Base-by-base conservation (phyloP, 2,113 vertebrate species). In the Passer domesticus region DNA sequence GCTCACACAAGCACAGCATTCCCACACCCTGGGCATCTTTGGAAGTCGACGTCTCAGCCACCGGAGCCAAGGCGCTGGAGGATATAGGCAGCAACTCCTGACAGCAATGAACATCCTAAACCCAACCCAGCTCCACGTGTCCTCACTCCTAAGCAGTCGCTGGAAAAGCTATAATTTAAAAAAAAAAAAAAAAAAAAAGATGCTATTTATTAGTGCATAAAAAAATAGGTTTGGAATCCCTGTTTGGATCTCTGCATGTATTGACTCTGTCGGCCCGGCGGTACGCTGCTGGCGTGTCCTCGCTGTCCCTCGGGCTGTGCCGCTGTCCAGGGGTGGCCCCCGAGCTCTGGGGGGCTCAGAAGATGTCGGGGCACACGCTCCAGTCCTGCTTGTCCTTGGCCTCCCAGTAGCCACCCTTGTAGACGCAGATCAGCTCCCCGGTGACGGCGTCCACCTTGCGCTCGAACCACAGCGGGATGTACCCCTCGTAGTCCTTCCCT, bases 371-470 rank as follows among this genome's bases (percentile, higher is more conserved):
- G 96, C 99, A 99, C 86, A 90, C 69, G 30, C 95, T 98, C 99
- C 99, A 99, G 98, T 99, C 98, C 95, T 99, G 98, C 84, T 84
- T 98, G 46, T 99, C 99, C 97, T 99, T 99, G 76, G 98, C 93
- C 96, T 99, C 99, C 99, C 99, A 99, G 98, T 99, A 99, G 80
- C 99, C 99, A 1, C 99, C 99, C 95, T 98, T 99, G 96, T 99
- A 99, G 85, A 99, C 92, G 43, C 98, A 99, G 96, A 97, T 98
- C 12, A 97, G 98, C 97, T 99, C 99, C 83, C 99, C 99, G 0
- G 99, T 99, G 87, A 98, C 11, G 0, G 98, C 97, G 79, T 99
- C 98, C 82, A 98, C 98, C 97, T 98, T 99, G 97, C 98, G 98
- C 95, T 99, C 98, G 55, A 99, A 99, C 99, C 99, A 99, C 96